A percentile compares a stretch with the other conserved stretches of the same genome.
Evolutionary conservation across 2,888 invertebrate genomes (phyloP).

Genomic region (Sinelater perroti): DNA sequence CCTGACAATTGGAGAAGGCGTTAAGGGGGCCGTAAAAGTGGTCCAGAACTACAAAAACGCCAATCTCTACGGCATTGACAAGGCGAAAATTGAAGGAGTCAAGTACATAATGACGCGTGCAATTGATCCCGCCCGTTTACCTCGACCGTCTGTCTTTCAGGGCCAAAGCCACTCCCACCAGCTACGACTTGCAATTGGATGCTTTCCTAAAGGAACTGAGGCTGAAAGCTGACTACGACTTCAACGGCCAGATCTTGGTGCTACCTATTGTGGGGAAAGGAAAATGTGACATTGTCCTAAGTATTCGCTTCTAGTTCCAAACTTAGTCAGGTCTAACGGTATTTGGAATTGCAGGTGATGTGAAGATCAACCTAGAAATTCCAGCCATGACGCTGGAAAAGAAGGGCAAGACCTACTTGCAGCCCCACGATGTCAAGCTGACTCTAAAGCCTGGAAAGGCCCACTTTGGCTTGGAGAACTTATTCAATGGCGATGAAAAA

Average conservation of each 20-base stretch:
- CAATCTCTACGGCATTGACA: constrained; percentile 69
- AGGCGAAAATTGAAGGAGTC: constrained; percentile 65
- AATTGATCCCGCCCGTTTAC: not conserved
- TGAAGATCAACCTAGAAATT: not conserved
- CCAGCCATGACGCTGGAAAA: constrained; percentile 62
- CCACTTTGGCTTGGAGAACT: constrained; percentile 70
- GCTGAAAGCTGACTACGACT: constrained; percentile 71
- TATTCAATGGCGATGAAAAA: constrained; percentile 61
- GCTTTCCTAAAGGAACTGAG: constrained; percentile 66
- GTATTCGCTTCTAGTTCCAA: no score
- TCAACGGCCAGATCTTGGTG: constrained; percentile 71
- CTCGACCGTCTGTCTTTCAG: constrained; percentile 7
- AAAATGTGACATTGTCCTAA: constrained; percentile 69
- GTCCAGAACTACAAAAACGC: constrained; percentile 73
- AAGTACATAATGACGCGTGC: constrained; percentile 59
- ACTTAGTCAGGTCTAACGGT: no score
- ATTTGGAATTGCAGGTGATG: not conserved
- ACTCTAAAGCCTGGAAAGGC: constrained; percentile 71
- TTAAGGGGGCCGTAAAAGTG: constrained; percentile 68
- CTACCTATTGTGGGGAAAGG: constrained; percentile 73
- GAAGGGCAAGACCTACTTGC: constrained; percentile 72
- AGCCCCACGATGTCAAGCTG: constrained; percentile 69
- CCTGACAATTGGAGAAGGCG: constrained; percentile 61
- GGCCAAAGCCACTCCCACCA: not conserved
- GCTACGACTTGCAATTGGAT: constrained; percentile 58